Percentiles rank a stretch among this genome's conserved stretches.
Evolutionary conservation across 2,888 invertebrate genomes (phyloP).

Genomic region (Eupithecia centaureata): DNA sequence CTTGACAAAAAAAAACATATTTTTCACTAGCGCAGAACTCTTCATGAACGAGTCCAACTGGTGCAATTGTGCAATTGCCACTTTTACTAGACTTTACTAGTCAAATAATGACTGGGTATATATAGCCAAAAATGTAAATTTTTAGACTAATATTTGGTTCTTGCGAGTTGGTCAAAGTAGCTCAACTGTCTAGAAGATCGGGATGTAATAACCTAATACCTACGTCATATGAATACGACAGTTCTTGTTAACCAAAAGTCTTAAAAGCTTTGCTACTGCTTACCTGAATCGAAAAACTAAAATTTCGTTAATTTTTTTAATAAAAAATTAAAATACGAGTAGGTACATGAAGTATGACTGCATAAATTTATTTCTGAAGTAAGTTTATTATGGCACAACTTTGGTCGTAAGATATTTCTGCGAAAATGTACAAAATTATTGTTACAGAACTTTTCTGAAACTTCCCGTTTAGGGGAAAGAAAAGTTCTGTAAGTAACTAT

Average conservation of each 20-base stretch:
- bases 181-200: neutral
- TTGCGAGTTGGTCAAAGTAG: neutral
- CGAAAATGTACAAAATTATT: conserved; percentile 53
- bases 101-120: too few species aligned
- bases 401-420: conserved; percentile 27
- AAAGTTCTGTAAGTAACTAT: neutral
- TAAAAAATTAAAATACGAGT: conserved; percentile 7
- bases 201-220: neutral
- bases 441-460: conserved; percentile 13
- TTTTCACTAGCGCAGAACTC: too few species aligned
- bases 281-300: neutral
- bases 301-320: conserved; percentile 10
- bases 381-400: conserved; percentile 24
- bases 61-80: too few species aligned
- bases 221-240: neutral
- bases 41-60: too few species aligned
- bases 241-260: neutral
- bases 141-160: neutral
- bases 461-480: conserved; percentile 9
- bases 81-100: too few species aligned
- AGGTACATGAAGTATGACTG: neutral
- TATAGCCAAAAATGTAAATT: too few species aligned
- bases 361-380: conserved; percentile 23
- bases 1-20: too few species aligned
- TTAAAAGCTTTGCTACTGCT: neutral